Percentiles rank a stretch among this genome's conserved stretches.
These are phyloP conservation scores for Drosophila tani DNA, from an alignment of 1,140 invertebrate species.

Conservation along the genomic window DNA sequence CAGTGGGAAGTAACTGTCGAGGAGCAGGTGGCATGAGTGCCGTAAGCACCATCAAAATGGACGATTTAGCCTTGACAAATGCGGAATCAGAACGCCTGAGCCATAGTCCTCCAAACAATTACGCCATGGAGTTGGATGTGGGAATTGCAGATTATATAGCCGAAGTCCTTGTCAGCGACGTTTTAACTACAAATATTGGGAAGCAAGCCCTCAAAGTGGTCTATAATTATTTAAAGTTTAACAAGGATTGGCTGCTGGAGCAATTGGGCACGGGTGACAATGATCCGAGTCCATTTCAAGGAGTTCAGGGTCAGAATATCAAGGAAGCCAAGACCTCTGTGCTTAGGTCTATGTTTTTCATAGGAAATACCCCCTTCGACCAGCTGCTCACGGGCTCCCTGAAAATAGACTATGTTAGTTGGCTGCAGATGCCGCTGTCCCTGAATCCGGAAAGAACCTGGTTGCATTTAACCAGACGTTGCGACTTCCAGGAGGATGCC, in stretches of 20 bases:
- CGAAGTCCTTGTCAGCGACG: slow-evolving; percentile 86
- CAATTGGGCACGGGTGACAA: slow-evolving; percentile 86
- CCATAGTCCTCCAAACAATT: slow-evolving; percentile 79
- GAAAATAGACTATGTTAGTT: slow-evolving; percentile 86
- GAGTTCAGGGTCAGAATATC: slow-evolving; percentile 84
- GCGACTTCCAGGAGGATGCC: slow-evolving; percentile 86
- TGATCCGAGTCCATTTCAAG: slow-evolving; percentile 76
- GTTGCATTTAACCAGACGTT: slow-evolving; percentile 86
- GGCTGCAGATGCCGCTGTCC: slow-evolving; percentile 86
- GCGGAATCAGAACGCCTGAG: slow-evolving; percentile 72
- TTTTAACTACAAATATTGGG: slow-evolving; percentile 86
- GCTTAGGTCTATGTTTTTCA: slow-evolving; percentile 91
- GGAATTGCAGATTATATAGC: slow-evolving; percentile 85
- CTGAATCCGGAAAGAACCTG: slow-evolving; percentile 86
- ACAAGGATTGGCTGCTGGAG: slow-evolving; percentile 88
- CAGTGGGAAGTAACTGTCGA: slow-evolving; percentile 23
- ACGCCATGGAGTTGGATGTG: slow-evolving; percentile 84
- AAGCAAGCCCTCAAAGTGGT: slow-evolving; percentile 86
- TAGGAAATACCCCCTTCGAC: slow-evolving; percentile 89
- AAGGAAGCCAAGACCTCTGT: slow-evolving; percentile 86
- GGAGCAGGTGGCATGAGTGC: slow-evolving; percentile 70
- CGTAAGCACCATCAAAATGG: slow-evolving; percentile 81
- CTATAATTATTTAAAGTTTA: slow-evolving; percentile 89
- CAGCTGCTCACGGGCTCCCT: slow-evolving; percentile 87
- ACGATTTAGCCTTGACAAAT: slow-evolving; percentile 77